Conservation (phyloP, 2,888 invertebrate species). For the Sarcophaga variegata region DNA sequence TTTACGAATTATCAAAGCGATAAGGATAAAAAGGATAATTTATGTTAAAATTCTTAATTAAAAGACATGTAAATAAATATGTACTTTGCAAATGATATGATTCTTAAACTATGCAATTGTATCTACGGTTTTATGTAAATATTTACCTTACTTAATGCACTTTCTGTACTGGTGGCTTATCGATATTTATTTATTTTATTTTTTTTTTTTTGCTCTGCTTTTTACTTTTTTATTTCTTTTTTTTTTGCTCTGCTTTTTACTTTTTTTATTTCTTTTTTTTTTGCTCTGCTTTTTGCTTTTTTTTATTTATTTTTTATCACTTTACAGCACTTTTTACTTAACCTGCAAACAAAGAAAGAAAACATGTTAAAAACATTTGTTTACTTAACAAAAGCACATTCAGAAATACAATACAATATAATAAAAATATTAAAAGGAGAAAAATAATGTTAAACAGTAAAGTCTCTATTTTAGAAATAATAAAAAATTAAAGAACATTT, state of each 20-base stretch:
- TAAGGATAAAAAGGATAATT: constrained; percentile 7
- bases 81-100: neutral
- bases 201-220: neutral
- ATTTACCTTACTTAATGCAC: constrained; percentile 73
- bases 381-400: constrained; percentile 60
- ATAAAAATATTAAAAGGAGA: neutral
- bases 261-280: constrained; percentile 36
- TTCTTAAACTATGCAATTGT: constrained; percentile 59
- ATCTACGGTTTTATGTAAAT: constrained; percentile 75
- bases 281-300: neutral
- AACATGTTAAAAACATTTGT: constrained; percentile 59
- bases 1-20: neutral
- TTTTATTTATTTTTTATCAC: constrained; percentile 35
- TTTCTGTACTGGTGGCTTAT: constrained; percentile 32
- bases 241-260: neutral
- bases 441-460: neutral
- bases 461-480: neutral
- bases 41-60: neutral
- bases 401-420: constrained; percentile 15
- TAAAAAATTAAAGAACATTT: neutral
- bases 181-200: constrained; percentile 39
- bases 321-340: constrained; percentile 60
- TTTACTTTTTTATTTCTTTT: constrained; percentile 23
- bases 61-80: neutral
- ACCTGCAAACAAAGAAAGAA: constrained; percentile 68